These are phyloP conservation scores for Eufriesea mexicana DNA, from an alignment of 1,140 invertebrate genomes.

Conservation along the genomic window DNA sequence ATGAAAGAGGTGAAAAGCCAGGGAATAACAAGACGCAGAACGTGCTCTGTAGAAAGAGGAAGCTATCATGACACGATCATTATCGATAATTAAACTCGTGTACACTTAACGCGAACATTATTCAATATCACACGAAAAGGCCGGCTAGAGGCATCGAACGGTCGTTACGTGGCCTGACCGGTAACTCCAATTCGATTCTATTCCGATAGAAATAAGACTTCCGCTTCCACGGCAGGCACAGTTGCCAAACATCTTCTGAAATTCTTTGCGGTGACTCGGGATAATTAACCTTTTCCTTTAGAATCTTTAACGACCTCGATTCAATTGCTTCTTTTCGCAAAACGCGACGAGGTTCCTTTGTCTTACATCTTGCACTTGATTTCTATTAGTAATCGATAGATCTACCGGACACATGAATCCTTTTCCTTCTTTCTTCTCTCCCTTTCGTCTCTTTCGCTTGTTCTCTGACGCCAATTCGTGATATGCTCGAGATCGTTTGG, in stretches of 20 bases:
- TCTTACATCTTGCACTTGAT: background rate
- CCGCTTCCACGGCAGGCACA: constrained; percentile 34
- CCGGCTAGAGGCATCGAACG: background rate
- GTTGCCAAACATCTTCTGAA: constrained; percentile 51
- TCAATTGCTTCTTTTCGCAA: constrained; percentile 12
- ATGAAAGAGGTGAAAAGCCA: background rate
- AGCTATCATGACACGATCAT: constrained; percentile 42
- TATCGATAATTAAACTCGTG: constrained; percentile 26
- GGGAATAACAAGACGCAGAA: too few relatives aligned
- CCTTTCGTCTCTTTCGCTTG: background rate
- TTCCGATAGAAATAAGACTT: constrained; percentile 38
- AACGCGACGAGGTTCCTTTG: background rate
- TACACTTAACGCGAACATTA: constrained; percentile 24
- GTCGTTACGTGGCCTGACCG: constrained; percentile 11
- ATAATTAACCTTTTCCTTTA: constrained; percentile 51
- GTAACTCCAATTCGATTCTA: constrained; percentile 39
- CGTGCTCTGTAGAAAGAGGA: constrained; percentile 23
- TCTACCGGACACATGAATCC: too few relatives aligned
- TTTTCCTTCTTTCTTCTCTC: background rate
- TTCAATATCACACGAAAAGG: constrained; percentile 35
- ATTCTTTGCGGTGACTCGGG: constrained; percentile 35
- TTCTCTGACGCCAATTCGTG: background rate
- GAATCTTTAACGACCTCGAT: constrained; percentile 49
- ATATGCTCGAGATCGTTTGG: background rate
- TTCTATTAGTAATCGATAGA: background rate